These are phyloP conservation scores for Phalanger gymnotis DNA, from an alignment of 2,797 vertebrate species.

Conservation along the genomic window DNA sequence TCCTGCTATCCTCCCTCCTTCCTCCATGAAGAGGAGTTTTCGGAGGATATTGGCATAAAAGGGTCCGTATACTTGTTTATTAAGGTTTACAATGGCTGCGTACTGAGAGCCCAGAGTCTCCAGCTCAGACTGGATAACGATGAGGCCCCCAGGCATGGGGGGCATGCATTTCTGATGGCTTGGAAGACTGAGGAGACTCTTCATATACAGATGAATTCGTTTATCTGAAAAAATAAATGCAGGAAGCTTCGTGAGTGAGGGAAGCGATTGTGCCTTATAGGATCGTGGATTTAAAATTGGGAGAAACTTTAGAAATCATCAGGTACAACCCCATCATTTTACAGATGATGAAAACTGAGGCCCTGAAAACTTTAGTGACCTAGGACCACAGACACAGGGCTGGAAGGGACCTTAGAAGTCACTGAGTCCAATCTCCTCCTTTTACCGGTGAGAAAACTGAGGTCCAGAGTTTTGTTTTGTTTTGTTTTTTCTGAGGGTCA, in stretches of 20 bases:
- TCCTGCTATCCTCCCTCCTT: slow-evolving; percentile 71
- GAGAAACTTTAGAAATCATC: not conserved
- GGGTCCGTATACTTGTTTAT: slow-evolving; percentile 93
- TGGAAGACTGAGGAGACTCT: slow-evolving; percentile 86
- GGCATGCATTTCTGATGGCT: slow-evolving; percentile 85
- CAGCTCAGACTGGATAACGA: slow-evolving; percentile 90
- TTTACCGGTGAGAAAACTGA: too few relatives aligned
- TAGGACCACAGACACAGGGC: too few relatives aligned
- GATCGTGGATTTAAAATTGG: not conserved
- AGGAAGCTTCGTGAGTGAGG: slow-evolving; percentile 4
- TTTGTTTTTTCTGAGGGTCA: too few relatives aligned
- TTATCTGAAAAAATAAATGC: slow-evolving; percentile 87
- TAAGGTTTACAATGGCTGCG: slow-evolving; percentile 91
- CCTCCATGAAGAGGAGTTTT: slow-evolving; percentile 89
- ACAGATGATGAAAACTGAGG: not conserved
- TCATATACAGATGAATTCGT: slow-evolving; percentile 91
- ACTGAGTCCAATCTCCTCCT: too few relatives aligned
- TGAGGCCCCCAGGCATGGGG: slow-evolving; percentile 89
- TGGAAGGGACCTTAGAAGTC: too few relatives aligned
- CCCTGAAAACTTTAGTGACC: too few relatives aligned
- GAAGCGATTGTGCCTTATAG: not conserved
- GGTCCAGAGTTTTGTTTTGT: too few relatives aligned
- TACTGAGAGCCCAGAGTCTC: slow-evolving; percentile 88
- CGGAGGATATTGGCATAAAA: slow-evolving; percentile 94
- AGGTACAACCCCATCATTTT: not conserved